These are phyloP conservation scores for Sebastes iracundus DNA, from an alignment of 2,797 vertebrate species.

Conservation along the genomic window DNA sequence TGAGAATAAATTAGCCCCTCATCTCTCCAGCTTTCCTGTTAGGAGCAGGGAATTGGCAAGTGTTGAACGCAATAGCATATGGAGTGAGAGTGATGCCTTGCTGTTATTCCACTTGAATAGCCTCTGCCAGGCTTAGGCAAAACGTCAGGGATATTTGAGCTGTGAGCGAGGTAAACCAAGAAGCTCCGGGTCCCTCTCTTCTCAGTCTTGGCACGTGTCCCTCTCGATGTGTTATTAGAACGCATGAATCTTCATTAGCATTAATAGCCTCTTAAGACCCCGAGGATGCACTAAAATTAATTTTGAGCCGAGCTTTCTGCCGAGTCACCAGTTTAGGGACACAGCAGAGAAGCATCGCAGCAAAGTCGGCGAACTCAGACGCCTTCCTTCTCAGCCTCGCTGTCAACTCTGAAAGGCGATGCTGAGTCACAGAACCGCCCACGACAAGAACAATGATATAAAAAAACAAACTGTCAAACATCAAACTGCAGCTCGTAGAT, in stretches of 20 bases:
- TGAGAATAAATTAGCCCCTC: conserved; percentile 34
- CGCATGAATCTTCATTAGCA: conserved; percentile 74
- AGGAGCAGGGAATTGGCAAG: conserved; percentile 34
- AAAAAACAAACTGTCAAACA: background rate
- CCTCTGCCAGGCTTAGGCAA: conserved; percentile 18
- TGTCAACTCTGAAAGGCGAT: background rate
- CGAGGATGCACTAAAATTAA: conserved; percentile 59
- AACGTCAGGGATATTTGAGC: conserved; percentile 25
- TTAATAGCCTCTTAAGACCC: conserved; percentile 69
- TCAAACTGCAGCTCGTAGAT: background rate
- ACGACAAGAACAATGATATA: background rate
- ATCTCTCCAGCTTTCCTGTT: conserved; percentile 22
- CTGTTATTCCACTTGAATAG: conserved; percentile 30
- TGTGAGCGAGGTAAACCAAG: background rate
- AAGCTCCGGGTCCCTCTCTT: conserved; percentile 7
- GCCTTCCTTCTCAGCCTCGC: background rate
- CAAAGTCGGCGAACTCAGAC: background rate
- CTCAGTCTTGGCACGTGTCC: conserved; percentile 43
- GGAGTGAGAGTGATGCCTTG: conserved; percentile 15
- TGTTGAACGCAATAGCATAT: conserved; percentile 41
- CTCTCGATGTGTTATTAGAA: conserved; percentile 58
- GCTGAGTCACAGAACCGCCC: conserved; percentile 2
- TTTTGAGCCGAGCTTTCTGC: conserved; percentile 42
- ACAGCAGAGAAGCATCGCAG: background rate
- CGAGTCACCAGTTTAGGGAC: conserved; percentile 29